Evolutionary conservation across 2,113 vertebrate genomes (phyloP), one percentile per base, ranked within the genome.

Genomic region (Riparia riparia): DNA sequence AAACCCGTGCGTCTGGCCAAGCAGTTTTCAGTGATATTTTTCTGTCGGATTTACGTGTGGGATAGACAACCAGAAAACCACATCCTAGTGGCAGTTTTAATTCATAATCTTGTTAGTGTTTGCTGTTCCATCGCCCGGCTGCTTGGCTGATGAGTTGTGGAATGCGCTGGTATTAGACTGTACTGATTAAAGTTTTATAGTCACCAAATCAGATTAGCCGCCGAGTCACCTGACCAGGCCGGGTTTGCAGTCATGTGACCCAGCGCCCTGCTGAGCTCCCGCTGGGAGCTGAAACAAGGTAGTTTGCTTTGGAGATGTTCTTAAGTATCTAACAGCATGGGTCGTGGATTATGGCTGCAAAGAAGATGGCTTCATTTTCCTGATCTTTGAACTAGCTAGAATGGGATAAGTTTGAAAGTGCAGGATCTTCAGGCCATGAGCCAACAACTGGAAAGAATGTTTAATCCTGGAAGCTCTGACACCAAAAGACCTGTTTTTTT

Each of bases 301-400:
- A 96, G 92, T 96, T 97, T 97, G 97, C 92, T 96, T 96, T 94
- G 47, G 95, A 92, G 95, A 97, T 96, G 94, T 93, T 96, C 94
- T 94, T 95, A 97, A 97, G 94, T 83, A 90, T 79, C 90, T 57
- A 97, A 94, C 96, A 97, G 97, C 96, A 94, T 97, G 96, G 84
- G 73, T 47, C 45, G 7, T 72, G 94, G 95, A 97, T 97, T 97
- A 96, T 45, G 89, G 93, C 94, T 90, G 68, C 95, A 95, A 96
- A 97, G 94, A 95, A 97, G 97, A 96, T 97, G 95, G 86, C 97
- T 98, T 97, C 95, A 96, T 97, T 97, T 97, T 96, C 94, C 83
- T 95, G 60, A 92, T 96, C 94, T 97, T 97, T 97, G 85, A 96
- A 93, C 94, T 82, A 53, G 73, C 37, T 58, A 37, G 88, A 92